Base-by-base conservation (phyloP, 2,113 vertebrate species). In the Alces alces region DNA sequence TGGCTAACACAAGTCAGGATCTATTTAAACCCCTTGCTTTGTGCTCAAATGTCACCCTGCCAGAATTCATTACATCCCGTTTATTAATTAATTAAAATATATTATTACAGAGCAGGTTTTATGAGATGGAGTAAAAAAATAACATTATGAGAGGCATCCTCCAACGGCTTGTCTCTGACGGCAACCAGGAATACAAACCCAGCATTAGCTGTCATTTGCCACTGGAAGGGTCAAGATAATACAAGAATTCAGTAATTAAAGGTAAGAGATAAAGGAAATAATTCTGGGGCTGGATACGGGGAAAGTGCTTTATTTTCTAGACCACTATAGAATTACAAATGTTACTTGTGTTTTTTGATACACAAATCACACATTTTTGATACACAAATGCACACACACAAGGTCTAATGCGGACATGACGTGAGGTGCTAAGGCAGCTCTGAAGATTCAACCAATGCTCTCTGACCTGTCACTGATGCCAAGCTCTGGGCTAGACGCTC, bases 71-170 rank as follows among this genome's bases (percentile, higher is more conserved):
- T 99, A 99, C 5, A 8, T 99, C 97, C 98, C 98, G 97, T 98
- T 99, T 98, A 99, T 99, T 99, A 99, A 99, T 99, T 99, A 99
- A 99, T 99, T 99, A 99, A 98, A 99, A 98, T 98, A 98, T 98
- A 99, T 99, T 99, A 99, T 98, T 98, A 98, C 98, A 98, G 98
- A 98, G 97, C 97, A 98, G 98, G 94, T 98, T 99, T 98, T 98
- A 98, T 97, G 98, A 98, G 97, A 98, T 95, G 96, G 95, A 98
- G 98, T 98, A 98, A 99, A 99, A 99, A 99, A 98, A 98, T 99
- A 99, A 99, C 97, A 94, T 99, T 98, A 98, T 98, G 98, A 98
- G 98, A 98, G 97, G 97, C 98, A 96, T 97, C 96, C 98, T 98
- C 98, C 96, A 97, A 97, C 0, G 50, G 85, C 91, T 93, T 85